phyloP scores from a whole-genome alignment of 1,140 invertebrate species.

The Propsilocerus akamusi region DNA sequence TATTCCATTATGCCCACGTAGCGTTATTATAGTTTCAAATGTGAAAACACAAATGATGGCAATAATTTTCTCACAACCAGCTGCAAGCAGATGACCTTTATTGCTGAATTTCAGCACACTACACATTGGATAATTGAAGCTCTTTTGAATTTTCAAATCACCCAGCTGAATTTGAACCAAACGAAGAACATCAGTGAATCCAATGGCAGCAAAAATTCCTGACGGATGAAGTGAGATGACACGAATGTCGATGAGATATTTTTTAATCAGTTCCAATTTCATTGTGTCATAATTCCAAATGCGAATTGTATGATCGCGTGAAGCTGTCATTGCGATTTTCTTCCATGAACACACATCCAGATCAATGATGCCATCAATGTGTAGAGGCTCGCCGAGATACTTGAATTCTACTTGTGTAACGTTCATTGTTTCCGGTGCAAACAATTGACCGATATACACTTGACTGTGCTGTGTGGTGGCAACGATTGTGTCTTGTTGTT shows the following conservation, averaged over 20 bases:
- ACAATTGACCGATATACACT: slow-evolving; percentile 32
- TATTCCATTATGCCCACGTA: slow-evolving; percentile 31
- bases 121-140: slow-evolving; percentile 22
- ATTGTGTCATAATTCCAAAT: slow-evolving; percentile 80
- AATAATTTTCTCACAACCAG: slow-evolving; percentile 19
- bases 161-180: slow-evolving; percentile 74
- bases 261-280: slow-evolving; percentile 55
- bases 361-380: slow-evolving; percentile 56
- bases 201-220: slow-evolving; percentile 69
- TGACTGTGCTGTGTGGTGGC: slow-evolving; percentile 36
- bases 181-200: slow-evolving; percentile 77
- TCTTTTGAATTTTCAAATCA: slow-evolving; percentile 42
- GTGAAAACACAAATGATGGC: slow-evolving; percentile 20
- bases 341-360: slow-evolving; percentile 75
- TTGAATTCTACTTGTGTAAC: slow-evolving; percentile 25
- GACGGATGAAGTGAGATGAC: slow-evolving; percentile 62
- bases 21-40: slow-evolving; percentile 15
- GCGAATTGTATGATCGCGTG: slow-evolving; percentile 56
- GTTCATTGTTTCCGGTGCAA: slow-evolving; percentile 25
- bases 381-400: slow-evolving; percentile 50
- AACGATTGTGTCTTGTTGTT: slow-evolving; percentile 29
- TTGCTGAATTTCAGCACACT: slow-evolving; percentile 20
- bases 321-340: slow-evolving; percentile 70
- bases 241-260: slow-evolving; percentile 64
- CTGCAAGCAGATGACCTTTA: slow-evolving; percentile 20